Percentiles rank a stretch among this genome's conserved stretches.
Evolutionary conservation across 2,888 invertebrate species (phyloP).

Genomic region (Amphipyra tragopoginis): DNA sequence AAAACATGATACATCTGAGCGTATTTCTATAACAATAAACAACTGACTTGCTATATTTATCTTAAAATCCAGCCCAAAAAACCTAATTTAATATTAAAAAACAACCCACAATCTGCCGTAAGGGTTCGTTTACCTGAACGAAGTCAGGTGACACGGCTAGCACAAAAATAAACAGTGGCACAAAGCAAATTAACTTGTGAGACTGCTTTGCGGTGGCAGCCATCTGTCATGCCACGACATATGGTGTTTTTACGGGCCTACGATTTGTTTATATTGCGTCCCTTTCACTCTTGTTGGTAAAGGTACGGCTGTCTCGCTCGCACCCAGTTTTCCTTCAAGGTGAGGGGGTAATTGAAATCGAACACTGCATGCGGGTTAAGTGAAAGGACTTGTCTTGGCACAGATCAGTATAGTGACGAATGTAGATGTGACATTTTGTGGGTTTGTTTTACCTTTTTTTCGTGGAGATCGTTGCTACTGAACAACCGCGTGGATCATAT

Average conservation of each 20-base stretch:
- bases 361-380: conserved; percentile 87
- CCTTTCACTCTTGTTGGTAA: conserved; percentile 58
- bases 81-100: conserved; percentile 17
- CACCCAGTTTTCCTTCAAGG: conserved; percentile 81
- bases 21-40: too few relatives aligned
- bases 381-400: conserved; percentile 82
- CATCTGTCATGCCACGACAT: conserved; percentile 86
- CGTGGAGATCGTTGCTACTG: too few relatives aligned
- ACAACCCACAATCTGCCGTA: conserved; percentile 13
- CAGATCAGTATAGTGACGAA: conserved; percentile 65
- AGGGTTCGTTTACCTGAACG: conserved; percentile 52
- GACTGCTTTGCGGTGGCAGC: conserved; percentile 75
- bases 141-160: conserved; percentile 43
- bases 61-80: conserved; percentile 7
- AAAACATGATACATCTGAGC: too few relatives aligned
- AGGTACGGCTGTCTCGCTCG: conserved; percentile 64
- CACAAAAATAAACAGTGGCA: conserved; percentile 59
- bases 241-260: conserved; percentile 82
- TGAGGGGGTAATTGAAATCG: conserved; percentile 85
- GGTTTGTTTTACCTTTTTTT: neutral
- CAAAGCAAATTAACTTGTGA: conserved; percentile 73
- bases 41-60: conserved; percentile 22
- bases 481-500: too few relatives aligned
- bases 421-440: conserved; percentile 23
- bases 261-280: conserved; percentile 85